These are phyloP conservation scores for Poeciliopsis presidionis DNA, from an alignment of 2,797 vertebrate genomes.

Conservation along the genomic window DNA sequence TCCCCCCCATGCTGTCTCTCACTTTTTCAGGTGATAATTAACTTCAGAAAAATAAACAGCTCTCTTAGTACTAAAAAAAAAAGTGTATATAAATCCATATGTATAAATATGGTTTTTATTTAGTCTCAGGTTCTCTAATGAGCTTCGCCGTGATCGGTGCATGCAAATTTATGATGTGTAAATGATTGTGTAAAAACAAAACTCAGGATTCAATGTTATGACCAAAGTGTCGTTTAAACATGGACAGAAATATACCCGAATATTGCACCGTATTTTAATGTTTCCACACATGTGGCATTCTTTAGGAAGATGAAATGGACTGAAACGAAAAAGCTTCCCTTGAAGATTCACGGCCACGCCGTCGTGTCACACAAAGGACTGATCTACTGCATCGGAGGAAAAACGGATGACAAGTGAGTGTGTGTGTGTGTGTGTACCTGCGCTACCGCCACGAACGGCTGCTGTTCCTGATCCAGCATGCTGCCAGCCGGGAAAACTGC, in stretches of 20 bases:
- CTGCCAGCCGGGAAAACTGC: slow-evolving; percentile 29
- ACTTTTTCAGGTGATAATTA: slow-evolving; percentile 45
- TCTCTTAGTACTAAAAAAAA: not conserved
- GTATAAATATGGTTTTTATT: not conserved
- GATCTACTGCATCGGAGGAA: slow-evolving; percentile 95
- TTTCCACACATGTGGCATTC: not conserved
- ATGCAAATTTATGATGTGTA: not conserved
- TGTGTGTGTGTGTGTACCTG: slow-evolving; percentile 18
- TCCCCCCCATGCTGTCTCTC: not conserved
- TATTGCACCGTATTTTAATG: not conserved
- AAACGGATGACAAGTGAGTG: slow-evolving; percentile 94
- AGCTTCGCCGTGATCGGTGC: not conserved
- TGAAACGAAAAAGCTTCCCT: slow-evolving; percentile 92
- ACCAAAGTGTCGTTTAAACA: not conserved
- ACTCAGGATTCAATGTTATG: not conserved
- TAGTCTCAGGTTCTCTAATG: not conserved
- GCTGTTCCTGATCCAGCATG: slow-evolving; percentile 60
- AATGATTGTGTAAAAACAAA: not conserved
- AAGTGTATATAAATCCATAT: not conserved
- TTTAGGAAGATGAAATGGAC: slow-evolving; percentile 91
- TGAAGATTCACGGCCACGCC: slow-evolving; percentile 94
- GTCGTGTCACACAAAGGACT: slow-evolving; percentile 91
- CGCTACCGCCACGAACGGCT: slow-evolving; percentile 36
- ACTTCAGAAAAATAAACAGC: slow-evolving; percentile 6
- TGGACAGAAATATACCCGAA: not conserved